Evolutionary conservation across 2,797 vertebrate species (phyloP).

Genomic region (Meda fulgida): DNA sequence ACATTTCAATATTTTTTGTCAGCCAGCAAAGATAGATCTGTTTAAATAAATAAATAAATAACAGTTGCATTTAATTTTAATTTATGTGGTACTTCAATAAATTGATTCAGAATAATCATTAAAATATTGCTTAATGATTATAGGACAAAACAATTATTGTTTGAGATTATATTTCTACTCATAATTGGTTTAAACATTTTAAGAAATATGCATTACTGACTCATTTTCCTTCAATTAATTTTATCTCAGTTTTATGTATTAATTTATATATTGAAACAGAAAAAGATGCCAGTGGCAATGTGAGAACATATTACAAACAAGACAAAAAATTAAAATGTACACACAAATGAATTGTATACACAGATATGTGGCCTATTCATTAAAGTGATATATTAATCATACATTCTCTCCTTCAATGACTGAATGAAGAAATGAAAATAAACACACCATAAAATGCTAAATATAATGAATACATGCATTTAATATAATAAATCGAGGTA

Average conservation of each 20-base stretch:
- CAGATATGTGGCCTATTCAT: not conserved
- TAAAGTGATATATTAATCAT: slow-evolving; percentile 2
- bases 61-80: slow-evolving; percentile 2
- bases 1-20: slow-evolving; percentile 34
- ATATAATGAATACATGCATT: not conserved
- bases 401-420: not conserved
- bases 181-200: slow-evolving; percentile 39
- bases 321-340: not conserved
- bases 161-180: slow-evolving; percentile 25
- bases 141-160: slow-evolving; percentile 25
- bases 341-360: slow-evolving; percentile 4
- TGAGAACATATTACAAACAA: not conserved
- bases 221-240: slow-evolving; percentile 63
- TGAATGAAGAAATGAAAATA: not conserved
- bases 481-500: not conserved
- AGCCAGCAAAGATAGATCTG: not conserved
- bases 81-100: slow-evolving; percentile 28
- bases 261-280: slow-evolving; percentile 15
- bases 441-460: not conserved
- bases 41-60: slow-evolving; percentile 9
- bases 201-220: not conserved
- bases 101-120: slow-evolving; percentile 39
- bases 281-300: slow-evolving; percentile 15
- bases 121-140: slow-evolving; percentile 30
- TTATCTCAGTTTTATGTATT: slow-evolving; percentile 24